Evolutionary conservation across 2,888 invertebrate species (phyloP).

Genomic region (Tethea ocularis): DNA sequence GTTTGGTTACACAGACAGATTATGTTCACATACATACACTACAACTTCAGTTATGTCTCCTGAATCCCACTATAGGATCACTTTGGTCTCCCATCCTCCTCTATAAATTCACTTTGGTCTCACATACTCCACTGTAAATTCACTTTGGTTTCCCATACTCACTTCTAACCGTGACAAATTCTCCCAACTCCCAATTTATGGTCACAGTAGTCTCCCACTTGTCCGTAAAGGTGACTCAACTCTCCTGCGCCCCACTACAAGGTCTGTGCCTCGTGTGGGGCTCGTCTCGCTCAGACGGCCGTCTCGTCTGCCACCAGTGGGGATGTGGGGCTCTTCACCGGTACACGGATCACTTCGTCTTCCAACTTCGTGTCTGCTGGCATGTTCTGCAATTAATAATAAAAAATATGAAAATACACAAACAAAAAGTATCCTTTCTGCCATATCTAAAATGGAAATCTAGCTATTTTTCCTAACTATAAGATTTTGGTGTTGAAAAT

Average conservation of each 20-base stretch:
- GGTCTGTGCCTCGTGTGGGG: slow-evolving; percentile 44
- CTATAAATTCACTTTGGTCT: neutral
- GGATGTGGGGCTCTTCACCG: slow-evolving; percentile 54
- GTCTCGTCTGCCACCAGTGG: slow-evolving; percentile 68
- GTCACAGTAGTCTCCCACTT: neutral
- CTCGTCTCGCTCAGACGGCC: slow-evolving; percentile 64
- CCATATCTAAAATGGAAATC: no score
- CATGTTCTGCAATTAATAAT: slow-evolving; percentile 59
- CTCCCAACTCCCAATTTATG: no score
- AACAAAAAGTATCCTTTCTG: no score
- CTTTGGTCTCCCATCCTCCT: neutral
- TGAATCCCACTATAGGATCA: neutral
- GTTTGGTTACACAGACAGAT: no score
- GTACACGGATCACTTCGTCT: slow-evolving; percentile 68
- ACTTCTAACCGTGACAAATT: no score
- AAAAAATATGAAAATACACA: no score
- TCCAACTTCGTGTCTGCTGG: slow-evolving; percentile 72
- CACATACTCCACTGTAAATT: neutral
- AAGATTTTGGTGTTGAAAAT: no score
- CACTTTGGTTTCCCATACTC: neutral
- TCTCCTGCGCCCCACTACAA: slow-evolving; percentile 32
- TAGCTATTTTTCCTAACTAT: no score
- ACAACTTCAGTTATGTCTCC: neutral
- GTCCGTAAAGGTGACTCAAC: neutral
- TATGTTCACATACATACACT: neutral